Evolutionary conservation across 1,140 invertebrate species (phyloP).

Genomic region (Hirudo medicinalis): DNA sequence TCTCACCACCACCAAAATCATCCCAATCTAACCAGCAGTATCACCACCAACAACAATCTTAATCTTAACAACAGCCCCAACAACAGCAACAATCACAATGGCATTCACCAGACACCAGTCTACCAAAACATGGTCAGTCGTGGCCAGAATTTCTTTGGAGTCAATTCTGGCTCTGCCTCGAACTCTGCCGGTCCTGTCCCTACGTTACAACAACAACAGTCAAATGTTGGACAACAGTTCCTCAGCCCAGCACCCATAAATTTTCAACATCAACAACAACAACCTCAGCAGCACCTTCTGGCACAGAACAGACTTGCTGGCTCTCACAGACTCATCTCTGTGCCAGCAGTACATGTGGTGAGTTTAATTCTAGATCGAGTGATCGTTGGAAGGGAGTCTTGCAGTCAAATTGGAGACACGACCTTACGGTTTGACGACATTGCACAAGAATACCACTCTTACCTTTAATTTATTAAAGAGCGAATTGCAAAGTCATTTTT

Average conservation of each 20-base stretch:
- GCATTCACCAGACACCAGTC: constrained; percentile 29
- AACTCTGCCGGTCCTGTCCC: too few species aligned
- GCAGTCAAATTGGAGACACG: too few species aligned
- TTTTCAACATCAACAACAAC: constrained; percentile 24
- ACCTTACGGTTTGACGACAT: too few species aligned
- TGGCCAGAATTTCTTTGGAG: too few species aligned
- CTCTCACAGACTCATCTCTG: constrained; percentile 4
- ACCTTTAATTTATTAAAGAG: too few species aligned
- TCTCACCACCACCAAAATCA: constrained; percentile 34
- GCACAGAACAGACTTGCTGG: constrained; percentile 20
- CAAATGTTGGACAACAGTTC: constrained; percentile 31
- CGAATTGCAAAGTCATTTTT: too few species aligned
- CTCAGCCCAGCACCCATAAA: constrained; percentile 16
- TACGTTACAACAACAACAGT: too few species aligned
- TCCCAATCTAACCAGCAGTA: constrained; percentile 19
- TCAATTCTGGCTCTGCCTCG: too few species aligned
- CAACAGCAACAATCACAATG: constrained; percentile 36
- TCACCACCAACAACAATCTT: constrained; percentile 34
- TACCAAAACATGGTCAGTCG: too few species aligned
- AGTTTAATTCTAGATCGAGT: too few species aligned
- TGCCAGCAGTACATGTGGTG: constrained; percentile 9
- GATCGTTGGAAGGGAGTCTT: too few species aligned
- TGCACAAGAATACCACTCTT: too few species aligned
- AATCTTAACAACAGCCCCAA: constrained; percentile 32
- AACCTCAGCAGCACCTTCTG: constrained; percentile 21